A percentile compares a stretch with the other conserved stretches of the same genome.
phyloP scores from a whole-genome alignment of 2,888 invertebrate genomes.

The Cephonodes hylas region DNA sequence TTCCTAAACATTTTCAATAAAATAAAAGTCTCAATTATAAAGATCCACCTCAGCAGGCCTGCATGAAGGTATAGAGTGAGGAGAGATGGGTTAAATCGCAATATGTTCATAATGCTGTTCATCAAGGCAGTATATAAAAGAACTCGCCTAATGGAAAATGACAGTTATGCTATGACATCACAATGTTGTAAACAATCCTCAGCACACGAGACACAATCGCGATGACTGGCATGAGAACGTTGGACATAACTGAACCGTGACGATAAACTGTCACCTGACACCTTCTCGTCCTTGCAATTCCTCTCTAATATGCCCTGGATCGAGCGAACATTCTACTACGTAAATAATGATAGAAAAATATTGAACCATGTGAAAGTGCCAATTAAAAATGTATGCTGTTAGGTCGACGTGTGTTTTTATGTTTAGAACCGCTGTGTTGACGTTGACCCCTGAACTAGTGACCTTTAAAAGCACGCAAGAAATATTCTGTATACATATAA shows the following conservation, averaged over 20 bases:
- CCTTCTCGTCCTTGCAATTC: conserved; percentile 51
- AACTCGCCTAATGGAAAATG: neutral
- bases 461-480: neutral
- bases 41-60: too few species aligned
- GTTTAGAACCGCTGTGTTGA: neutral
- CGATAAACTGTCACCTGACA: conserved; percentile 48
- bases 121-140: too few species aligned
- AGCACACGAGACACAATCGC: neutral
- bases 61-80: too few species aligned
- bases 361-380: neutral
- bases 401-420: neutral
- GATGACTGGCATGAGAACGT: conserved; percentile 35
- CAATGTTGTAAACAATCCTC: conserved; percentile 6
- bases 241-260: conserved; percentile 49
- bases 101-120: too few species aligned
- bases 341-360: neutral
- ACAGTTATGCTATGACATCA: neutral
- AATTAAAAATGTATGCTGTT: conserved; percentile 1
- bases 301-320: conserved; percentile 39
- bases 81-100: too few species aligned
- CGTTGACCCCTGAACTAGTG: neutral
- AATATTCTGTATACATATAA: neutral
- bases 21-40: neutral
- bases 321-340: neutral
- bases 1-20: neutral